Percentiles rank a stretch among this genome's conserved stretches.
Evolutionary conservation across 1,140 invertebrate genomes (phyloP).

Genomic region (Leptestheria dahalacensis): DNA sequence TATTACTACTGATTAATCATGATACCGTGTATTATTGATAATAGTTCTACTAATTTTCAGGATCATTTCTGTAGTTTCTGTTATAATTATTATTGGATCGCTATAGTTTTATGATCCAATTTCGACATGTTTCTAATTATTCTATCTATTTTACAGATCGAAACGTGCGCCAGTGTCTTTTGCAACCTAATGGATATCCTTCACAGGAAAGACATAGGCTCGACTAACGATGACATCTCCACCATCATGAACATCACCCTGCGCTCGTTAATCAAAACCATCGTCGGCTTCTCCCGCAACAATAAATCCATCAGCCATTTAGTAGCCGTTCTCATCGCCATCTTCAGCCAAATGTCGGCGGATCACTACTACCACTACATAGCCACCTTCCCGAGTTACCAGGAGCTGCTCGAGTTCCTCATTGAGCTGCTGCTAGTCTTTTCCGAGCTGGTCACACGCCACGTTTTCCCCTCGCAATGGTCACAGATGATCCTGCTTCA

Average conservation of each 20-base stretch:
- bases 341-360: conserved; percentile 73
- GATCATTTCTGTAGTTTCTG: too few species aligned
- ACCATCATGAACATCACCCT: conserved; percentile 60
- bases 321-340: conserved; percentile 73
- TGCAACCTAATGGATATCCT: conserved; percentile 74
- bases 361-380: conserved; percentile 70
- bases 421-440: conserved; percentile 79
- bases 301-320: conserved; percentile 48
- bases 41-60: too few species aligned
- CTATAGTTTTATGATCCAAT: too few species aligned
- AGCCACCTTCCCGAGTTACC: conserved; percentile 43
- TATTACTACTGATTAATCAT: too few species aligned
- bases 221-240: conserved; percentile 57
- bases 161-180: conserved; percentile 74
- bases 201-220: conserved; percentile 46
- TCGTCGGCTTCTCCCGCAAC: conserved; percentile 61
- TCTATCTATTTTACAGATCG: conserved; percentile 51
- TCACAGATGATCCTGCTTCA: conserved; percentile 90
- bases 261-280: conserved; percentile 63
- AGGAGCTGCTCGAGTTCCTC: conserved; percentile 58
- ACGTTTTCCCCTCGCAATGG: conserved; percentile 77
- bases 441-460: conserved; percentile 58
- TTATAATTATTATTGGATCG: too few species aligned
- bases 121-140: too few species aligned
- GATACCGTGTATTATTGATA: too few species aligned